Percentiles rank a stretch among this genome's conserved stretches.
Evolutionary conservation across 1,140 invertebrate genomes (phyloP).

Genomic region (Eumaeus atala): DNA sequence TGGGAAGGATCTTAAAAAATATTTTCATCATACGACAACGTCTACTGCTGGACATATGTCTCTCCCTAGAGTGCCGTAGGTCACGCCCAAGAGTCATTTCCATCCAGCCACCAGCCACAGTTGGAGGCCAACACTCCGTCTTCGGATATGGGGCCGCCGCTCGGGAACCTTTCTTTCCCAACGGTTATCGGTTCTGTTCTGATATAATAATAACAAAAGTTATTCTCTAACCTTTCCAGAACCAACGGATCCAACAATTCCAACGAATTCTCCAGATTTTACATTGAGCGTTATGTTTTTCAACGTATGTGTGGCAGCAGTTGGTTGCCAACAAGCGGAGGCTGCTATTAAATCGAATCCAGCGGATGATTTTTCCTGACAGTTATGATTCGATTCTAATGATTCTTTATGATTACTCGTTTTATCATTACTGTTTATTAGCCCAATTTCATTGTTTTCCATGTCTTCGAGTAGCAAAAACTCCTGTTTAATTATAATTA

Average conservation of each 20-base stretch:
- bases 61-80: too few species aligned
- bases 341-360: conserved; percentile 70
- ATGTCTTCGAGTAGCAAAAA: conserved; percentile 75
- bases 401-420: conserved; percentile 40
- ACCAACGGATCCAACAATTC: conserved; percentile 85
- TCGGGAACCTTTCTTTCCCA: too few species aligned
- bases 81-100: too few species aligned
- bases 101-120: too few species aligned
- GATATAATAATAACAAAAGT: neutral
- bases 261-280: conserved; percentile 79
- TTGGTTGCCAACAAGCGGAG: conserved; percentile 76
- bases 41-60: too few species aligned
- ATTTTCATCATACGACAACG: too few species aligned
- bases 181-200: too few species aligned
- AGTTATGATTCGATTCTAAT: conserved; percentile 28
- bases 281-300: conserved; percentile 78
- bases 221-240: conserved; percentile 80
- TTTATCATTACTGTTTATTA: conserved; percentile 28
- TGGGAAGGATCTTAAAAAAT: too few species aligned
- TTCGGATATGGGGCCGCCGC: too few species aligned
- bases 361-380: conserved; percentile 21
- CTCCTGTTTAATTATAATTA: conserved; percentile 53
- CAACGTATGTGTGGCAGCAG: conserved; percentile 76
- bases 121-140: too few species aligned
- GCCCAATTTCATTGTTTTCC: conserved; percentile 34